Percentiles rank a stretch among this genome's conserved stretches.
Conservation (phyloP, 92 coral and sea anemone species). For the Palythoa grandiflora region DNA sequence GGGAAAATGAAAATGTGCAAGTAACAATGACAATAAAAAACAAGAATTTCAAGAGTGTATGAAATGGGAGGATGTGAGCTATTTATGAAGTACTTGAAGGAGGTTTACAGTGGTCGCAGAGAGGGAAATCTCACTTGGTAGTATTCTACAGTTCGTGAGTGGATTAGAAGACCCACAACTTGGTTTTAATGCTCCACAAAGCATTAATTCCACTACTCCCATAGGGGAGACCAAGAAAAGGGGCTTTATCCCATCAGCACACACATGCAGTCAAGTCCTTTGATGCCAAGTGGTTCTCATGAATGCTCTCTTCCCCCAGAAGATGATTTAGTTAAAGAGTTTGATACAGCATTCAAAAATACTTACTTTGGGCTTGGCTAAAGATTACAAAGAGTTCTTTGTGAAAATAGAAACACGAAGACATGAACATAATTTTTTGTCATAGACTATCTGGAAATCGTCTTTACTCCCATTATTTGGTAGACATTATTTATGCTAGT, state of each 20-base stretch:
- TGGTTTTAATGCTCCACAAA: conserved; percentile 58
- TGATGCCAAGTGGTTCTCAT: conserved; percentile 24
- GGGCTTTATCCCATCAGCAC: conserved; percentile 51
- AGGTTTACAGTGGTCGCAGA: conserved; percentile 66
- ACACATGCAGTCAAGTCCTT: conserved; percentile 33
- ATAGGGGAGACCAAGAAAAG: conserved; percentile 21
- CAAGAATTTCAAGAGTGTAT: conserved; percentile 22
- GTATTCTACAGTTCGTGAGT: conserved; percentile 66
- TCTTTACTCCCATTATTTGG: not conserved
- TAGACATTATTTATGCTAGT: not conserved
- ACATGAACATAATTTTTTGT: not conserved
- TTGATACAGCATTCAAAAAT: not conserved
- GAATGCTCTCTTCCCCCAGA: conserved; percentile 13
- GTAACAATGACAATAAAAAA: no score
- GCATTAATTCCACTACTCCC: conserved; percentile 49
- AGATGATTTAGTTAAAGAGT: conserved; percentile 10
- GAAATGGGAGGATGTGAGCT: conserved; percentile 37
- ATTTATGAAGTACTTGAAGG: conserved; percentile 2
- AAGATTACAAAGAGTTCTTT: not conserved
- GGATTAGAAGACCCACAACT: conserved; percentile 74
- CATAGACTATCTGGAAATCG: not conserved
- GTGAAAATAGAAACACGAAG: not conserved
- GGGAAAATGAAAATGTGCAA: no score
- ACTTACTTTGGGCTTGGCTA: not conserved
- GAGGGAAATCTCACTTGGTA: conserved; percentile 54